Evolutionary conservation across 2,113 vertebrate genomes (phyloP).

Genomic region (Enhydra lutris): DNA sequence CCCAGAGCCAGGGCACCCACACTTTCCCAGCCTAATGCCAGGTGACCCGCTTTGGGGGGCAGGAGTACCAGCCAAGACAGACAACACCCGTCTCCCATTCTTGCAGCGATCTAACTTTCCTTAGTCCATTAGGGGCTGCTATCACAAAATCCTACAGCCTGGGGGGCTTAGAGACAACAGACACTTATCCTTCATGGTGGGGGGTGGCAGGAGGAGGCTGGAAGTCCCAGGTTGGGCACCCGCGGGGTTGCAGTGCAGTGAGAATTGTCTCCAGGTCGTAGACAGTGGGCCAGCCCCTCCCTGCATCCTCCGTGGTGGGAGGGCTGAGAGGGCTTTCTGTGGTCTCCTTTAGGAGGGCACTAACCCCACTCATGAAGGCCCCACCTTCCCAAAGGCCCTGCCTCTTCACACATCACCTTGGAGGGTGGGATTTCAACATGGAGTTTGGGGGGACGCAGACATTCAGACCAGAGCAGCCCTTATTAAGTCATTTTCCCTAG

Average conservation of each 20-base stretch:
- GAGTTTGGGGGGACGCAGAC: background rate
- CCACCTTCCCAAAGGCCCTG: background rate
- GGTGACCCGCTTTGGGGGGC: background rate
- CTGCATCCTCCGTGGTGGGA: background rate
- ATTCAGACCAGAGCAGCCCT: background rate
- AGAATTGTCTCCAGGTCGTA: background rate
- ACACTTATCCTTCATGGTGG: accelerated
- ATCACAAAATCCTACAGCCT: background rate
- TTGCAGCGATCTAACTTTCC: background rate
- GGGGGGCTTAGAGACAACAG: background rate
- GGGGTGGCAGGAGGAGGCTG: background rate
- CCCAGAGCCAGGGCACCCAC: background rate
- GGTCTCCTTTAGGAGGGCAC: background rate
- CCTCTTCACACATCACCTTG: background rate
- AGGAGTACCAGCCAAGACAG: background rate
- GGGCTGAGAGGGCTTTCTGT: background rate
- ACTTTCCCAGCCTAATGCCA: background rate
- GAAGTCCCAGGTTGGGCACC: background rate
- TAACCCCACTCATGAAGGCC: background rate
- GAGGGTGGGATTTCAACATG: background rate
- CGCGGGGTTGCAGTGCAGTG: no score
- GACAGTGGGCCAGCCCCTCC: accelerated
- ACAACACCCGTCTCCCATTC: accelerated
- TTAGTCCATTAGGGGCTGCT: background rate
- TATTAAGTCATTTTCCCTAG: background rate